Base-by-base conservation (phyloP, 2,797 vertebrate species). In the Sebastes baramenuke region DNA sequence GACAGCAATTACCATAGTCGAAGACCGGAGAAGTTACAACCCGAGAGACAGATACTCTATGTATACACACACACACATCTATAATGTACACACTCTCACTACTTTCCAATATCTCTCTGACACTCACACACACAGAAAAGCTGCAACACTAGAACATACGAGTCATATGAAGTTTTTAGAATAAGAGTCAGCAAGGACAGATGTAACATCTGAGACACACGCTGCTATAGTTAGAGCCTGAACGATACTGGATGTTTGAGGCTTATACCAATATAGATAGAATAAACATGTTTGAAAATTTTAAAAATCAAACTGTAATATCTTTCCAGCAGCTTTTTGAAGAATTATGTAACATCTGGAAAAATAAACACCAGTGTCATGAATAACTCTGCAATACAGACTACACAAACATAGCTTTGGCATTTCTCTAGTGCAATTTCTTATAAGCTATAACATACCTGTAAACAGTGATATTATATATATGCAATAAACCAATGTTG, bases 1-100 rank as follows among this genome's bases (percentile, higher is more conserved):
- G 80, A 84, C 80, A 83, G 82, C 79, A 90, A 87, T 88, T 87
- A 88, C 42, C 74, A 55, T 27, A 68, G 72, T 7, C 58, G 82
- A 87, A 75, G 34, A 36, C 72, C 13, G 2, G 25, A 71, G 38
- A 76, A 34, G 61, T 65, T 38, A 65, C 34, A 72, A 69, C 55
- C 70, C 2, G 0, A 46, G 62, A 86, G 62, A 86, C 75, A 73
- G 62, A 67, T 9, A 62, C 55, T 72, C 49, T 16, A 20, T 7
- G 6, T 18, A 34, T 1, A 55, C 18, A 56, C 13, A 42, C 13
- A 59, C 16, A 18, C n/a, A 18, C 36, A 24, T 6, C 42, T 1
- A 52, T 52, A 62, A 42, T 3, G 6, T 25, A 32, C 32, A 82
- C n/a, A 46, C 30, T 8, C 16, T 13, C 14, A 61, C 8, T 34